Percentiles rank a stretch among this genome's conserved stretches.
These are phyloP conservation scores for Ctena decussata DNA, from an alignment of 2,888 invertebrate genomes.

Conservation along the genomic window DNA sequence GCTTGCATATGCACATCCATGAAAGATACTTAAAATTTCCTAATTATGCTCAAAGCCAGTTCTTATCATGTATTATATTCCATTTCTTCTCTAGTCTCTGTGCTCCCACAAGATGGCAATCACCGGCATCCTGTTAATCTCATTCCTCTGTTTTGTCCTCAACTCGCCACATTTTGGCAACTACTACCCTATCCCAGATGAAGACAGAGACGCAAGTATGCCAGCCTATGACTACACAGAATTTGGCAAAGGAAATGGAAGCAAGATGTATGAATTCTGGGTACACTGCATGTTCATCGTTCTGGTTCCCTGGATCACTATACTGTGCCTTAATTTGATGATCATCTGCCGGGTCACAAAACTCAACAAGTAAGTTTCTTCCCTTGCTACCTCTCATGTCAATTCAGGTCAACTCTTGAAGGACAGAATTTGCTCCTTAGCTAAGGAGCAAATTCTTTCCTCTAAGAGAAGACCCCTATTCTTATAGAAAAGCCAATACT, in stretches of 20 bases:
- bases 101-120: constrained; percentile 71
- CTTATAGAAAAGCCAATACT: too few species aligned
- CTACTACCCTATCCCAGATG: constrained; percentile 55
- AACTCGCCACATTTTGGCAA: constrained; percentile 78
- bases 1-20: too few species aligned
- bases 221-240: constrained; percentile 62
- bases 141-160: constrained; percentile 68
- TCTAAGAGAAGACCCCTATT: too few species aligned
- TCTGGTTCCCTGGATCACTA: constrained; percentile 76
- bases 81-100: constrained; percentile 62
- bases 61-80: too few species aligned
- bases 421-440: too few species aligned
- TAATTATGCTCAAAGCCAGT: too few species aligned
- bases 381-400: too few species aligned
- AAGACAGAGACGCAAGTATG: constrained; percentile 37
- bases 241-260: constrained; percentile 67
- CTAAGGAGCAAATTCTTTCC: too few species aligned
- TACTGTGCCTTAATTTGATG: constrained; percentile 71
- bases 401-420: too few species aligned
- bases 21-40: too few species aligned
- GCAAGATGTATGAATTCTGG: constrained; percentile 78
- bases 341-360: constrained; percentile 69
- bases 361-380: constrained; percentile 63
- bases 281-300: constrained; percentile 79
- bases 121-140: constrained; percentile 68